These are phyloP conservation scores for Beris morrisii DNA, from an alignment of 2,888 invertebrate species.

Conservation along the genomic window DNA sequence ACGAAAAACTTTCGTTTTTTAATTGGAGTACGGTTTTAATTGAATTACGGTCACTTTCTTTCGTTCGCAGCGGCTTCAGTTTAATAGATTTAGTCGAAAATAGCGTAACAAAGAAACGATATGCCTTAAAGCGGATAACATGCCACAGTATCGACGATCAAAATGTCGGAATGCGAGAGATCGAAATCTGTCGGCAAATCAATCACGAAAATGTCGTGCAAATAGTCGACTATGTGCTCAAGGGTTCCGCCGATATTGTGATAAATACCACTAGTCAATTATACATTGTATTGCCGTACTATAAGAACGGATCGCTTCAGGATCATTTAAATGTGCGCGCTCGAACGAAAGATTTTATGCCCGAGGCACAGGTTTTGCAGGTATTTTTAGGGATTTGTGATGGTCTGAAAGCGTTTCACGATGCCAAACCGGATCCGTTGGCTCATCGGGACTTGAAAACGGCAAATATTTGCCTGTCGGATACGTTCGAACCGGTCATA, in stretches of 20 bases:
- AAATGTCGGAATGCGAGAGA: slow-evolving; percentile 69
- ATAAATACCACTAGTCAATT: slow-evolving; percentile 71
- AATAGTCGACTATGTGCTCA: slow-evolving; percentile 68
- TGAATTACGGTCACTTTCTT: neutral
- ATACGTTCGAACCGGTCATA: slow-evolving; percentile 71
- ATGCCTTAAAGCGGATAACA: slow-evolving; percentile 78
- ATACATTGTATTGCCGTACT: slow-evolving; percentile 74
- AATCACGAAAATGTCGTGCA: slow-evolving; percentile 74
- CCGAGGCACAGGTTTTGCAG: slow-evolving; percentile 66
- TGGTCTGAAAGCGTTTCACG: slow-evolving; percentile 74
- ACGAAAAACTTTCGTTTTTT: neutral
- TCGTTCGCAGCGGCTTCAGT: slow-evolving; percentile 72
- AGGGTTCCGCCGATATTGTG: slow-evolving; percentile 67
- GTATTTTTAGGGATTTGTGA: slow-evolving; percentile 74
- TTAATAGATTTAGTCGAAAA: slow-evolving; percentile 77
- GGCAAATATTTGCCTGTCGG: slow-evolving; percentile 76
- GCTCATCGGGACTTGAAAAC: slow-evolving; percentile 87
- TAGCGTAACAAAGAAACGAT: slow-evolving; percentile 63
- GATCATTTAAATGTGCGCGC: slow-evolving; percentile 67
- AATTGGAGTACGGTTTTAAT: neutral
- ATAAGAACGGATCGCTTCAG: slow-evolving; percentile 74
- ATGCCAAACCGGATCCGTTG: slow-evolving; percentile 69
- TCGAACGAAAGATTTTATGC: slow-evolving; percentile 63
- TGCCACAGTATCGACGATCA: slow-evolving; percentile 80
- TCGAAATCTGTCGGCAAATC: slow-evolving; percentile 70